Evolutionary conservation across 1,140 invertebrate species (phyloP).

Genomic region (Aphis craccivora): DNA sequence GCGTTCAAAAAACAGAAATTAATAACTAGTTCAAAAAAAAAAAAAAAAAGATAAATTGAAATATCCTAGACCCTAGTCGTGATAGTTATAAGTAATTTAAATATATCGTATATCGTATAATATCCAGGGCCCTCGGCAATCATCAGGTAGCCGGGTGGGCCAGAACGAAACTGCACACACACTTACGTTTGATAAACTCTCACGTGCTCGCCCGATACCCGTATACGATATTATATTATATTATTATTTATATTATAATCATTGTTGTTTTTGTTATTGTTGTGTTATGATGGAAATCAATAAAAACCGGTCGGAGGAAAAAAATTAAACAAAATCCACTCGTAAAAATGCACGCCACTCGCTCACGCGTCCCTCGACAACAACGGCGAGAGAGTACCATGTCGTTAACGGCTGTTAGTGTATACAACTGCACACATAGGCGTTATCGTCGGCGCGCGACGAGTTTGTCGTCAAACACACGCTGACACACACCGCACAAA

Average conservation of each 20-base stretch:
- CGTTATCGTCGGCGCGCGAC: neutral
- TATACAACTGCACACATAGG: neutral
- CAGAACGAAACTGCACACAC: neutral
- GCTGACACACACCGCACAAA: neutral
- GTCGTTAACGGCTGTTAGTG: neutral
- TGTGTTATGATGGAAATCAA: conserved; percentile 46
- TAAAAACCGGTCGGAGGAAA: conserved; percentile 41
- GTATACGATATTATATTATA: neutral
- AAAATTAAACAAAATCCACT: conserved; percentile 33
- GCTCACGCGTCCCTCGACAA: neutral
- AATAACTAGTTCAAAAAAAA: too few species aligned
- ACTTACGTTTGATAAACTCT: neutral
- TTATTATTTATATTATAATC: neutral
- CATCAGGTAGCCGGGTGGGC: too few species aligned
- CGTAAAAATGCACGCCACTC: neutral
- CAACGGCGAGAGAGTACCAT: neutral
- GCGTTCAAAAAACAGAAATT: too few species aligned
- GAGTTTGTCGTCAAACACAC: conserved; percentile 48
- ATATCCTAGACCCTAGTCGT: too few species aligned
- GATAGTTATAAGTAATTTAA: too few species aligned
- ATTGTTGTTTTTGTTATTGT: neutral
- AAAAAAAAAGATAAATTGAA: too few species aligned
- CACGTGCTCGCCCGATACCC: neutral
- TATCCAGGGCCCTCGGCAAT: too few species aligned
- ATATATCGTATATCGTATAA: too few species aligned